Evolutionary conservation across 2,797 vertebrate genomes (phyloP).

Genomic region (Enteromius fasciolatus): DNA sequence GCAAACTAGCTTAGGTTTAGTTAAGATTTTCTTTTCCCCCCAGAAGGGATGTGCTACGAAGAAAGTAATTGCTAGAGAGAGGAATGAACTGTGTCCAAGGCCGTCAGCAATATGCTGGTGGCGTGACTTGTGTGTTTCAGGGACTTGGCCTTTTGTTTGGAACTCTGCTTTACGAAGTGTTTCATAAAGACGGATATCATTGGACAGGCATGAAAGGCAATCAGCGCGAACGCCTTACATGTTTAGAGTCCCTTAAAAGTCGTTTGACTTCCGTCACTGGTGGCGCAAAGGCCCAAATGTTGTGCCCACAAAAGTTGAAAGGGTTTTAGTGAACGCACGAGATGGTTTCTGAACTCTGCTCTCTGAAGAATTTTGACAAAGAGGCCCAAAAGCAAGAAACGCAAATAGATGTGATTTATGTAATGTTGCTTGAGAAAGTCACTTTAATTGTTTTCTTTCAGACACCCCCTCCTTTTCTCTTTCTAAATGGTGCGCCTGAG

Average conservation of each 20-base stretch:
- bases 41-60: slow-evolving; percentile 26
- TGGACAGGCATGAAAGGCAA: slow-evolving; percentile 61
- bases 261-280: slow-evolving; percentile 40
- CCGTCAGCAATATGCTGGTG: slow-evolving; percentile 44
- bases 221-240: slow-evolving; percentile 51
- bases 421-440: slow-evolving; percentile 27
- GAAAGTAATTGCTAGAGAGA: slow-evolving; percentile 40
- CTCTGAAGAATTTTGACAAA: slow-evolving; percentile 20
- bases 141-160: slow-evolving; percentile 54
- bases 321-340: slow-evolving; percentile 20
- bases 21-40: not conserved
- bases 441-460: slow-evolving; percentile 35
- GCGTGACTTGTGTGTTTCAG: slow-evolving; percentile 44
- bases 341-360: slow-evolving; percentile 12
- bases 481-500: slow-evolving; percentile 39
- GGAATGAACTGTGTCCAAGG: slow-evolving; percentile 46
- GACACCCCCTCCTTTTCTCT: slow-evolving; percentile 28
- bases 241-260: slow-evolving; percentile 45
- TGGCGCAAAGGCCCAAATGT: slow-evolving; percentile 41
- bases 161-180: slow-evolving; percentile 64
- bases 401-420: slow-evolving; percentile 37
- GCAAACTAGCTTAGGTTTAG: not conserved
- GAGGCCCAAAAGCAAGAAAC: slow-evolving; percentile 22
- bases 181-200: slow-evolving; percentile 65
- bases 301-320: slow-evolving; percentile 48